Evolutionary conservation across 2,113 vertebrate species (phyloP).

Genomic region (Rhea americana): DNA sequence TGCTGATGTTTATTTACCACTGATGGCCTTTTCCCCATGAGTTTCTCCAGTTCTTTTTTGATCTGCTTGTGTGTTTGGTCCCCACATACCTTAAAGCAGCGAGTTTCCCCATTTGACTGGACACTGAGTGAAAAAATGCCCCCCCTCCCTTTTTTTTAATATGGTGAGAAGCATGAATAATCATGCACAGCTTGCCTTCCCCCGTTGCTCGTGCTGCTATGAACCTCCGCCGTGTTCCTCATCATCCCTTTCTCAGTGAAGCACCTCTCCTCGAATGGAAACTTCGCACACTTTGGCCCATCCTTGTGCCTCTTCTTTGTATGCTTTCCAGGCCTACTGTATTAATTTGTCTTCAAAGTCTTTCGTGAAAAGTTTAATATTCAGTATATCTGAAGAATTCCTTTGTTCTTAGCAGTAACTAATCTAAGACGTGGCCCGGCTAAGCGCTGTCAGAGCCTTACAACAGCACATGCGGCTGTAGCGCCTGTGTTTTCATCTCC

Average conservation of each 20-base stretch:
- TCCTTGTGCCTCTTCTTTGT: not conserved
- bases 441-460: not conserved
- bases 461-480: not conserved
- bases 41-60: not conserved
- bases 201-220: not conserved
- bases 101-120: not conserved
- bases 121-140: not conserved
- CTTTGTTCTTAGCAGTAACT: not conserved
- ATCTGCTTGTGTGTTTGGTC: not conserved
- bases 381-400: not conserved
- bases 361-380: not conserved
- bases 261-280: too few species aligned
- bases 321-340: not conserved
- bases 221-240: not conserved
- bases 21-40: not conserved
- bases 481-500: not conserved
- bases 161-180: rapidly evolving
- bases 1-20: not conserved
- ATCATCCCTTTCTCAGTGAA: not conserved
- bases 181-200: not conserved
- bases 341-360: not conserved
- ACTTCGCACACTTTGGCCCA: not conserved
- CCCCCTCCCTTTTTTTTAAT: not conserved
- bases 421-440: not conserved
- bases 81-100: not conserved